A percentile compares a stretch with the other conserved stretches of the same genome.
Evolutionary conservation across 2,888 invertebrate species (phyloP).

Genomic region (Hololepta plana): DNA sequence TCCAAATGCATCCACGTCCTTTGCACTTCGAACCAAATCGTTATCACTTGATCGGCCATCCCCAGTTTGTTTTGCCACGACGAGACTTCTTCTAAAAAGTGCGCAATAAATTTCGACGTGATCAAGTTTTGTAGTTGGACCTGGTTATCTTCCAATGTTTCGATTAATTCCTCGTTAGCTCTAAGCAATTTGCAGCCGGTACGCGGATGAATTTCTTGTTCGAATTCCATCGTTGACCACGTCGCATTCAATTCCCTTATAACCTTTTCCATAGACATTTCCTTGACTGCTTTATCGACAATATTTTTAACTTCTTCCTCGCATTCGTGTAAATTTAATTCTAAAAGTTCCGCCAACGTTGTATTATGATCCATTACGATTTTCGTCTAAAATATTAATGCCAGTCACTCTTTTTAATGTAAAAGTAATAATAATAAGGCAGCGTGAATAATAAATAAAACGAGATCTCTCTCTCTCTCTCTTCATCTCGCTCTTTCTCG

Average conservation of each 20-base stretch:
- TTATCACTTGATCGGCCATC: constrained; percentile 84
- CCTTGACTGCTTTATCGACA: constrained; percentile 95
- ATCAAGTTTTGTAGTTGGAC: constrained; percentile 91
- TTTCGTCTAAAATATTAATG: constrained; percentile 50
- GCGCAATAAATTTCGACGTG: constrained; percentile 92
- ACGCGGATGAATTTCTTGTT: constrained; percentile 71
- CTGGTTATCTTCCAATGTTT: constrained; percentile 95
- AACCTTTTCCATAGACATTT: constrained; percentile 96
- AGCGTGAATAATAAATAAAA: too few relatives aligned
- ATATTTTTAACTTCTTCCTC: constrained; percentile 96
- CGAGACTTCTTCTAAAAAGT: constrained; percentile 88
- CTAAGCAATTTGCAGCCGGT: constrained; percentile 74
- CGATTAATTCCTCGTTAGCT: constrained; percentile 89
- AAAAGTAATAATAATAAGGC: too few relatives aligned
- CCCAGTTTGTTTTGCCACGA: constrained; percentile 85
- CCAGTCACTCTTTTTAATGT: too few relatives aligned
- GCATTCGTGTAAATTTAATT: constrained; percentile 85
- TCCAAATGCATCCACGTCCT: constrained; percentile 94
- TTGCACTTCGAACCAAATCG: constrained; percentile 90
- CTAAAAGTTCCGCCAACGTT: constrained; percentile 78
- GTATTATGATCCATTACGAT: constrained; percentile 90
- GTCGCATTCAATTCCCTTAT: constrained; percentile 77
- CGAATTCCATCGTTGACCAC: constrained; percentile 88
- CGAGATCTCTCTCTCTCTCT: too few relatives aligned
- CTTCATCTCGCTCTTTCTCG: too few relatives aligned